These are phyloP conservation scores for Argyrosomus japonicus DNA, from an alignment of 2,113 vertebrate species.

Conservation along the genomic window DNA sequence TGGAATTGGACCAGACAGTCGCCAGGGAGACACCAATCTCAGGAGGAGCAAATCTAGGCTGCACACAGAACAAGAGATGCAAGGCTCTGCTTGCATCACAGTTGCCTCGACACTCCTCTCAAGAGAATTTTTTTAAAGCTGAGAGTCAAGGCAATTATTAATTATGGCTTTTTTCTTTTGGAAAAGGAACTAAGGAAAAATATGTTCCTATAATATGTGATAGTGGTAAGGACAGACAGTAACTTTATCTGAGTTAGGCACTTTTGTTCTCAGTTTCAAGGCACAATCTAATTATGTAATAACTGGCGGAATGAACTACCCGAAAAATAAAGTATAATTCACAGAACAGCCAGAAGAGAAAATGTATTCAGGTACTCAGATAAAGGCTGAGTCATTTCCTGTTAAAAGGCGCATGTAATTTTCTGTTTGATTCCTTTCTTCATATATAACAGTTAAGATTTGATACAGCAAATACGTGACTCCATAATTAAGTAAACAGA, in stretches of 20 bases:
- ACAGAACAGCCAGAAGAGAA: slow-evolving; percentile 25
- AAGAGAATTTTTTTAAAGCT: slow-evolving; percentile 54
- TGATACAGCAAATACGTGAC: neutral
- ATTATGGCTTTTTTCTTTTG: slow-evolving; percentile 58
- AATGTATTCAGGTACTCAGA: slow-evolving; percentile 19
- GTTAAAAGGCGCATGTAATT: neutral
- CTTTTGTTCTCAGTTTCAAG: slow-evolving; percentile 55
- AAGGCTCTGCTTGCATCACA: slow-evolving; percentile 47
- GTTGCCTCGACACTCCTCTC: slow-evolving; percentile 55
- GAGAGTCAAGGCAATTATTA: slow-evolving; percentile 64
- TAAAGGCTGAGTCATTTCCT: slow-evolving; percentile 12
- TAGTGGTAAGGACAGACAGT: slow-evolving; percentile 22
- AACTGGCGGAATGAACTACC: neutral
- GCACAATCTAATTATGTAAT: slow-evolving; percentile 36
- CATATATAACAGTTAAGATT: neutral
- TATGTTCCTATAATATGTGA: slow-evolving; percentile 38
- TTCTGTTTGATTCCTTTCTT: slow-evolving; percentile 2
- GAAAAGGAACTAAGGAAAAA: slow-evolving; percentile 45
- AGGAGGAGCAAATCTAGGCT: slow-evolving; percentile 67
- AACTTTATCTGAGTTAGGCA: slow-evolving; percentile 34
- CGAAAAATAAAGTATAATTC: slow-evolving; percentile 15
- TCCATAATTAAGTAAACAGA: neutral
- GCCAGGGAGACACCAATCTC: slow-evolving; percentile 68
- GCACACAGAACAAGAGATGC: slow-evolving; percentile 50
- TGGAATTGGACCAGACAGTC: slow-evolving; percentile 75